A percentile compares a stretch with the other conserved stretches of the same genome.
These are phyloP conservation scores for Idaea straminata DNA, from an alignment of 2,888 invertebrate genomes.

Conservation along the genomic window DNA sequence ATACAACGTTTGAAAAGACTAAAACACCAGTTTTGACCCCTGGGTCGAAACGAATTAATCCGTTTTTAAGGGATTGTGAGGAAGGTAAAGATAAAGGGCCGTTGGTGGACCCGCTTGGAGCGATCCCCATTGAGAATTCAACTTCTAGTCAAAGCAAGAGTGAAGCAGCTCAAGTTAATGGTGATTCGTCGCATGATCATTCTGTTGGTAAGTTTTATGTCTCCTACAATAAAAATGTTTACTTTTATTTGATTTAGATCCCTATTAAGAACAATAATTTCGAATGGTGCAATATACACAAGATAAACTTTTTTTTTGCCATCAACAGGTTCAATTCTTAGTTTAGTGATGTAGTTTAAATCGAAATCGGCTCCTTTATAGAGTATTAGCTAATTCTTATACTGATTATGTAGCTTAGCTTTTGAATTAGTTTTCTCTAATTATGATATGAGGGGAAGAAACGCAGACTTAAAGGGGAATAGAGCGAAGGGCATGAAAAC, in stretches of 20 bases:
- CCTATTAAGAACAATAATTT: too few relatives aligned
- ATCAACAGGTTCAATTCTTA: too few relatives aligned
- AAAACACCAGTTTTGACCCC: slow-evolving; percentile 70
- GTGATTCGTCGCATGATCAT: slow-evolving; percentile 54
- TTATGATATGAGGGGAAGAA: too few relatives aligned
- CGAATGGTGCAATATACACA: too few relatives aligned
- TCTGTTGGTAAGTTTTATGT: slow-evolving; percentile 50
- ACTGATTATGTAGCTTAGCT: too few relatives aligned
- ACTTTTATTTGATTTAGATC: not conserved
- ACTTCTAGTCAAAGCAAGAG: slow-evolving; percentile 56
- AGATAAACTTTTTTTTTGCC: too few relatives aligned
- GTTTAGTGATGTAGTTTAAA: too few relatives aligned
- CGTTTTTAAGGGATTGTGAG: slow-evolving; percentile 81
- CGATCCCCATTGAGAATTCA: slow-evolving; percentile 67
- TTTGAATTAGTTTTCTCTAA: too few relatives aligned
- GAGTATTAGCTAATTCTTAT: too few relatives aligned
- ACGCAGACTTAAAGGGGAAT: too few relatives aligned
- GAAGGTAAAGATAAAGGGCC: slow-evolving; percentile 41
- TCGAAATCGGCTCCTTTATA: too few relatives aligned
- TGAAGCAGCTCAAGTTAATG: slow-evolving; percentile 54
- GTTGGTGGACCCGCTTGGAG: slow-evolving; percentile 69
- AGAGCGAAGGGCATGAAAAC: too few relatives aligned
- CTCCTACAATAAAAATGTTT: not conserved
- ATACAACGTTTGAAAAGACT: slow-evolving; percentile 58
- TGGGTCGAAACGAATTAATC: slow-evolving; percentile 79